These are phyloP conservation scores for Mareca penelope DNA, from an alignment of 2,797 vertebrate genomes.

Conservation along the genomic window DNA sequence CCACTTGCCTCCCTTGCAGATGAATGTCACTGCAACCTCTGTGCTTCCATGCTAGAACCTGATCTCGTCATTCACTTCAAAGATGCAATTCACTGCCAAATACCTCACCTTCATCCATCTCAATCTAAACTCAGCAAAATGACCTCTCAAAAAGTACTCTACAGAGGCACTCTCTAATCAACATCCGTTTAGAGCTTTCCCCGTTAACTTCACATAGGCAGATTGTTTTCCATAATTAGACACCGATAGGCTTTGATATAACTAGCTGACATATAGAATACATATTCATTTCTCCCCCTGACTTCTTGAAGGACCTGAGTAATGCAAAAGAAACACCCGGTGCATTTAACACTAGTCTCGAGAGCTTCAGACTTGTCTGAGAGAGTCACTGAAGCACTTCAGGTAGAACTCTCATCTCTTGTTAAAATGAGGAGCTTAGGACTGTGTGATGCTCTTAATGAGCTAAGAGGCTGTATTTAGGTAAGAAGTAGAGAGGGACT, in stretches of 20 bases:
- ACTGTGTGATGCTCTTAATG: conserved; percentile 53
- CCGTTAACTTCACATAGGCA: conserved; percentile 48
- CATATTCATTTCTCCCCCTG: conserved; percentile 67
- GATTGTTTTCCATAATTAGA: conserved; percentile 69
- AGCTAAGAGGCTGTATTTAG: conserved; percentile 50
- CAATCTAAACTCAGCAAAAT: conserved; percentile 63
- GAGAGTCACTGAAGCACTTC: conserved; percentile 55
- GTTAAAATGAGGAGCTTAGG: conserved; percentile 43
- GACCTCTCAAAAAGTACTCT: conserved; percentile 56
- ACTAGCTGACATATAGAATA: conserved; percentile 66
- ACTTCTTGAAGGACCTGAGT: conserved; percentile 58
- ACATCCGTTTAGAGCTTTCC: conserved; percentile 64
- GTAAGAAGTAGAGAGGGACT: not conserved
- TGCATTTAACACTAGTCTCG: conserved; percentile 64
- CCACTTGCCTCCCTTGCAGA: not conserved
- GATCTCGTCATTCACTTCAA: conserved; percentile 45
- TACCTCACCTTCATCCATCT: conserved; percentile 65
- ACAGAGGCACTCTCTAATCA: conserved; percentile 71
- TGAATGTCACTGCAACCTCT: conserved; percentile 33
- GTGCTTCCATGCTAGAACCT: conserved; percentile 1
- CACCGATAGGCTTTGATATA: conserved; percentile 49
- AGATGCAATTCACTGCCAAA: conserved; percentile 51
- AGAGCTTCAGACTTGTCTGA: conserved; percentile 67
- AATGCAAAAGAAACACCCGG: conserved; percentile 58
- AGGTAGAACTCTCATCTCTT: conserved; percentile 35